These are phyloP conservation scores for Onthophagus sagittarius DNA, from an alignment of 2,888 invertebrate species.

Conservation along the genomic window DNA sequence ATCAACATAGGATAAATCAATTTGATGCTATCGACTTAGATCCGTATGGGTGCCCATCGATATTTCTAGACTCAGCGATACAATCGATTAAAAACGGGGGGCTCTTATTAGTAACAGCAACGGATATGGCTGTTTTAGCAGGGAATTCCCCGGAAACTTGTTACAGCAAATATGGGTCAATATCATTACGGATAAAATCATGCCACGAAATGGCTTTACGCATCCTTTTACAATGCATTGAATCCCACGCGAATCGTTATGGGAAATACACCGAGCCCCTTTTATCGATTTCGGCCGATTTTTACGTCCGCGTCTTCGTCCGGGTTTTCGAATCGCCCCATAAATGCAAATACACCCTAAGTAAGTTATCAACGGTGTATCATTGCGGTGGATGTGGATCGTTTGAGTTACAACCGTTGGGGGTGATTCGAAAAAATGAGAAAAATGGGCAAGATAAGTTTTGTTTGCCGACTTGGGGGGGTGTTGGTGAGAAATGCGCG, in stretches of 20 bases:
- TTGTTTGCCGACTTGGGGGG: slow-evolving; percentile 54
- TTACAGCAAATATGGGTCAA: slow-evolving; percentile 85
- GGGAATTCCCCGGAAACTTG: slow-evolving; percentile 96
- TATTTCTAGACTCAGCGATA: slow-evolving; percentile 87
- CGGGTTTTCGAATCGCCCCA: slow-evolving; percentile 74
- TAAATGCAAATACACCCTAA: slow-evolving; percentile 78
- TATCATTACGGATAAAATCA: slow-evolving; percentile 78
- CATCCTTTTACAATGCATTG: slow-evolving; percentile 86
- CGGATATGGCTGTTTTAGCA: slow-evolving; percentile 94
- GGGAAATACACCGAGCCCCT: slow-evolving; percentile 89
- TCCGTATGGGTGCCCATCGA: slow-evolving; percentile 94
- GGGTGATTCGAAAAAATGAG: slow-evolving; percentile 57
- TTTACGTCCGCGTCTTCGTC: slow-evolving; percentile 93
- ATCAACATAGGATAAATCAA: slow-evolving; percentile 66
- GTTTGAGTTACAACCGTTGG: slow-evolving; percentile 72
- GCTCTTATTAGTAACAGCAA: slow-evolving; percentile 89
- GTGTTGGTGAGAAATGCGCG: slow-evolving; percentile 59
- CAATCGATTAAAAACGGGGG: slow-evolving; percentile 80
- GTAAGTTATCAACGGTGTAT: slow-evolving; percentile 83
- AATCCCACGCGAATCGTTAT: slow-evolving; percentile 89
- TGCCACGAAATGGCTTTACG: slow-evolving; percentile 98
- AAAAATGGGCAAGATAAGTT: slow-evolving; percentile 60
- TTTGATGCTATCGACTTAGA: slow-evolving; percentile 94
- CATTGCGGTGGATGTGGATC: slow-evolving; percentile 89
- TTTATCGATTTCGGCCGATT: slow-evolving; percentile 89